Conservation (phyloP, 2,797 vertebrate genomes). For the Heterohyrax brucei region DNA sequence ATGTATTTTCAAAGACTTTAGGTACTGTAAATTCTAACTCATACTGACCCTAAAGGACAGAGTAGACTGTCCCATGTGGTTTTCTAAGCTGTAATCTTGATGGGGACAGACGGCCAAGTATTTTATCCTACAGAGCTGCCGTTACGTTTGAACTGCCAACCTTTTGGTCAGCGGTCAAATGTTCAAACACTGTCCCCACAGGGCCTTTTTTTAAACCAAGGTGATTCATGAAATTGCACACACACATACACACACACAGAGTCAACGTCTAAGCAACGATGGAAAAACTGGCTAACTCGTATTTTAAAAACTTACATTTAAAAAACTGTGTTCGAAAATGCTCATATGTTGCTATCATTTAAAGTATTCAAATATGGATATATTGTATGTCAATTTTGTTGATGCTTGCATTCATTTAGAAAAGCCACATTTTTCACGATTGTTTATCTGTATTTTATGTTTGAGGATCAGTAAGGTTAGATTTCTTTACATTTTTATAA, state of each 20-base stretch:
- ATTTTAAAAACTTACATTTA: slow-evolving; percentile 5
- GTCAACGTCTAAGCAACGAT: background rate
- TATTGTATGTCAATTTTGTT: background rate
- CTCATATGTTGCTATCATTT: slow-evolving; percentile 7
- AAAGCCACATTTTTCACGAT: slow-evolving; percentile 11
- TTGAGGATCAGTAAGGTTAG: slow-evolving; percentile 11
- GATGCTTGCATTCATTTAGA: background rate
- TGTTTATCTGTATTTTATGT: slow-evolving; percentile 49
- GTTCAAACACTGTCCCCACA: background rate
- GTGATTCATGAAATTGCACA: background rate
- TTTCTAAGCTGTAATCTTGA: background rate
- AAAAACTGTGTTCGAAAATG: slow-evolving; percentile 42
- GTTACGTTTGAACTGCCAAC: background rate
- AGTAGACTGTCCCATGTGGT: background rate
- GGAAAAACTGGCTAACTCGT: background rate
- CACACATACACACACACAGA: background rate
- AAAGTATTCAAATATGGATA: background rate
- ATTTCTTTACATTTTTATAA: background rate
- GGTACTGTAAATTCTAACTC: background rate
- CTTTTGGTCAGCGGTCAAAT: background rate
- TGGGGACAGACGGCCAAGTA: background rate
- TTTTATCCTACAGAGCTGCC: background rate
- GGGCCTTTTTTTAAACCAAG: background rate
- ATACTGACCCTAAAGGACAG: background rate
- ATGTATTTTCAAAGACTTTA: slow-evolving; percentile 8